A percentile compares a stretch with the other conserved stretches of the same genome.
Conservation (phyloP, 2,888 invertebrate species). For the Acanthosepion esculentum region DNA sequence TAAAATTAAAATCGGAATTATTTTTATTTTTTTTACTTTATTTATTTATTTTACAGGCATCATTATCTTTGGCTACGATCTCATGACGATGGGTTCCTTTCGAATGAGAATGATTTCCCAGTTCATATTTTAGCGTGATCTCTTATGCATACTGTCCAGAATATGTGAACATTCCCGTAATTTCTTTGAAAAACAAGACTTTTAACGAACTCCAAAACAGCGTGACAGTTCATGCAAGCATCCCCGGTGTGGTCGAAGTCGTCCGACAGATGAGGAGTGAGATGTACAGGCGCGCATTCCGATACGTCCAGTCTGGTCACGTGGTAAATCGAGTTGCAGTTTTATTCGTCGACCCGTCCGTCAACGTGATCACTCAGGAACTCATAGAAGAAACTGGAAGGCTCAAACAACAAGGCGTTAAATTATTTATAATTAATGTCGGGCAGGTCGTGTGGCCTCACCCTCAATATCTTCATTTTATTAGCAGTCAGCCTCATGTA, state of each 20-base stretch:
- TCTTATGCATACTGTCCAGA: constrained; percentile 4
- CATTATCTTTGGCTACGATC: constrained; percentile 35
- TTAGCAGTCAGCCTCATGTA: not conserved
- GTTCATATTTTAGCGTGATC: constrained; percentile 6
- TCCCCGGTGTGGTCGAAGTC: not conserved
- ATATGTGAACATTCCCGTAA: not conserved
- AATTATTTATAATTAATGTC: not conserved
- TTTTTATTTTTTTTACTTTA: not conserved
- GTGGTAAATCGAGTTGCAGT: not conserved
- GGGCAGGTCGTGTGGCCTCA: not conserved
- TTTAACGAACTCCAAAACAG: not conserved
- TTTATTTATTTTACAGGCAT: not conserved
- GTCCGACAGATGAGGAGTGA: not conserved
- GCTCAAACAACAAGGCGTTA: not conserved
- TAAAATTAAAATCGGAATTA: not conserved
- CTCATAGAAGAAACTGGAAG: not conserved
- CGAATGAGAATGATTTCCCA: not conserved
- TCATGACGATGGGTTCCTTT: not conserved
- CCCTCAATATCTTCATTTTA: not conserved
- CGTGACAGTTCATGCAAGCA: not conserved
- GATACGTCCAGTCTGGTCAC: not conserved
- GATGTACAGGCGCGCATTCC: not conserved
- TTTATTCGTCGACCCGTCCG: not conserved
- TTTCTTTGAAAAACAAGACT: not conserved
- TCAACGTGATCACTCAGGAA: not conserved